Base-by-base conservation (phyloP, 2,113 vertebrate species). In the Etia nguti region DNA sequence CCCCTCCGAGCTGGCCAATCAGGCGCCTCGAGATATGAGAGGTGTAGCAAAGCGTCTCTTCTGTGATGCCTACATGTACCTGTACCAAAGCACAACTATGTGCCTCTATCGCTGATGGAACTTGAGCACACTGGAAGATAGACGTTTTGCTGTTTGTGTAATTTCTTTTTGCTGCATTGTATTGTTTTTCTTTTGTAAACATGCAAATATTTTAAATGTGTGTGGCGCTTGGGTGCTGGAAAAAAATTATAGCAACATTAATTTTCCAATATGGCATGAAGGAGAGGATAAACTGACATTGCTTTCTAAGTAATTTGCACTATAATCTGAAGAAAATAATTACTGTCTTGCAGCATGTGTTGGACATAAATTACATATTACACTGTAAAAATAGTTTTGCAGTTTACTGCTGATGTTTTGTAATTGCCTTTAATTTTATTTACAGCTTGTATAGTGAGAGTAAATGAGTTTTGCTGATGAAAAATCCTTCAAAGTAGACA, bases 1-100 rank as follows among this genome's bases (percentile, higher is more conserved):
- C 0, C 84, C 96, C 11, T 93, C 93, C 0, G 93, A 93, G 36
- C 94, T 98, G 87, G 97, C 97, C 79, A 93, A 88, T 92, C 94
- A 97, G 88, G 95, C 91, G 13, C 97, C 98, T 4, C 96, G 98
- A 10, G 97, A 97, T 84, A 98, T 98, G 97, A 96, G 96, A 1
- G 97, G 97, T 1, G 97, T 98, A 65, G 97, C 97, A 90, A 98
- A 98, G 16, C 97, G 98, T 22, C 97, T 98, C 68, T 97, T 98
- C 90, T 98, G 98, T 0, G 98, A 98, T 0, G 98, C 97, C 90
- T 98, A 98, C 95, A 98, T 98, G 97, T 98, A 97, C 93, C 95
- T 98, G 90, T 98, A 98, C 86, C 97, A 97, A 93, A 98, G 96
- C 94, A 94, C 90, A 83, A 97, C 91, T 80, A 97, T 98, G 97